phyloP scores from a whole-genome alignment of 2,888 invertebrate genomes.

The Tipula unca region DNA sequence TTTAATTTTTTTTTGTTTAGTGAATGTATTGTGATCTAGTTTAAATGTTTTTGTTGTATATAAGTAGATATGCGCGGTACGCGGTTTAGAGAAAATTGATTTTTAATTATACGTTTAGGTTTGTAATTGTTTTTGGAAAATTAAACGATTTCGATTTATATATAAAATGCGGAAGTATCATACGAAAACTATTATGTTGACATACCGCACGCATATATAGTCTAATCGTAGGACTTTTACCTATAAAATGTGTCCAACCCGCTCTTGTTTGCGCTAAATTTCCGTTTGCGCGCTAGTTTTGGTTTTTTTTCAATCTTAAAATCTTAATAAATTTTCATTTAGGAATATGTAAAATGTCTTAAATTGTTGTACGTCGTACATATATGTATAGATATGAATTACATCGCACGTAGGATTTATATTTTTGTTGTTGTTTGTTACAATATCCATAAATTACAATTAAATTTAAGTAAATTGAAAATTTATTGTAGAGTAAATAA shows the following conservation, averaged over 20 bases:
- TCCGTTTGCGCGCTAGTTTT: background rate
- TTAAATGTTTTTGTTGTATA: background rate
- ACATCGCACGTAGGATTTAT: background rate
- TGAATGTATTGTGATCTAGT: background rate
- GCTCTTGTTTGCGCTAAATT: background rate
- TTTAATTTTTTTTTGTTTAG: background rate
- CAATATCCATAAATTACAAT: background rate
- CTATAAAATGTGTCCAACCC: background rate
- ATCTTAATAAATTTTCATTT: background rate
- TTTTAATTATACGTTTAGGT: background rate
- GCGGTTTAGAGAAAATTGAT: background rate
- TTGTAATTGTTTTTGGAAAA: background rate
- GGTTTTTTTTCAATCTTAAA: background rate
- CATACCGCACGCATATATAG: background rate
- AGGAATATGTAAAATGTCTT: background rate
- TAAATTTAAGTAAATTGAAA: background rate
- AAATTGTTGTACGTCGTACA: background rate
- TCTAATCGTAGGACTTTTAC: background rate
- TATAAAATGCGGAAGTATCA: background rate
- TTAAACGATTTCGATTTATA: background rate
- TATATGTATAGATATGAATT: background rate
- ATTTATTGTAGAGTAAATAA: background rate
- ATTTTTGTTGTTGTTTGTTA: background rate
- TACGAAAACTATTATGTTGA: background rate
- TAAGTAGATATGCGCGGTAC: no score